phyloP scores from a whole-genome alignment of 2,888 invertebrate genomes.

The Agrypnus murinus region DNA sequence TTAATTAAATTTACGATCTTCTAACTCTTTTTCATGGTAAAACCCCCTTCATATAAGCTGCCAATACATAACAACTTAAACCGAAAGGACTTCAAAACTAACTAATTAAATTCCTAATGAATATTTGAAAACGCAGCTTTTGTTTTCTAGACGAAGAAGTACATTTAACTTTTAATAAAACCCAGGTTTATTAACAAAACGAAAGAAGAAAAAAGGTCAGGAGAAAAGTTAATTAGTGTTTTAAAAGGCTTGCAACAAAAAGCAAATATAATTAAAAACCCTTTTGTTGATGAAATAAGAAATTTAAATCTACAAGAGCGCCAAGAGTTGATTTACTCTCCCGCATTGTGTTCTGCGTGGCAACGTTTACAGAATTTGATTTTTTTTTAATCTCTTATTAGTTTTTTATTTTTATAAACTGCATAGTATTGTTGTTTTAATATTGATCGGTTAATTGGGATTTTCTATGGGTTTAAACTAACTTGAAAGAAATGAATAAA shows the following conservation, averaged over 20 bases:
- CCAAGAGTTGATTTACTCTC: constrained; percentile 22
- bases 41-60: too few relatives aligned
- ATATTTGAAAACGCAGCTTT: too few relatives aligned
- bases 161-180: constrained; percentile 13
- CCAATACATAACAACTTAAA: too few relatives aligned
- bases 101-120: too few relatives aligned
- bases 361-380: constrained; percentile 13
- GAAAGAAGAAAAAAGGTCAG: neutral
- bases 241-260: constrained; percentile 29
- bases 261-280: constrained; percentile 25
- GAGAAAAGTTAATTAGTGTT: constrained; percentile 31
- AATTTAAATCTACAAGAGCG: neutral
- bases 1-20: too few relatives aligned
- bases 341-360: constrained; percentile 24
- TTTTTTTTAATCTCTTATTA: neutral
- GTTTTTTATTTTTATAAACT: constrained; percentile 1
- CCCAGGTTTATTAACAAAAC: constrained; percentile 11
- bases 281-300: constrained; percentile 25
- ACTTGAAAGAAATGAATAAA: constrained; percentile 17
- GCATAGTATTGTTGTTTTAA: constrained; percentile 11
- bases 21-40: too few relatives aligned
- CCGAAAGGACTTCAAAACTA: too few relatives aligned
- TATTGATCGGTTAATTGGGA: constrained; percentile 40
- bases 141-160: constrained; percentile 1
- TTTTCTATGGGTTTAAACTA: constrained; percentile 26